These are phyloP conservation scores for Rotaria macrura DNA, from an alignment of 2,888 invertebrate species.

Conservation along the genomic window DNA sequence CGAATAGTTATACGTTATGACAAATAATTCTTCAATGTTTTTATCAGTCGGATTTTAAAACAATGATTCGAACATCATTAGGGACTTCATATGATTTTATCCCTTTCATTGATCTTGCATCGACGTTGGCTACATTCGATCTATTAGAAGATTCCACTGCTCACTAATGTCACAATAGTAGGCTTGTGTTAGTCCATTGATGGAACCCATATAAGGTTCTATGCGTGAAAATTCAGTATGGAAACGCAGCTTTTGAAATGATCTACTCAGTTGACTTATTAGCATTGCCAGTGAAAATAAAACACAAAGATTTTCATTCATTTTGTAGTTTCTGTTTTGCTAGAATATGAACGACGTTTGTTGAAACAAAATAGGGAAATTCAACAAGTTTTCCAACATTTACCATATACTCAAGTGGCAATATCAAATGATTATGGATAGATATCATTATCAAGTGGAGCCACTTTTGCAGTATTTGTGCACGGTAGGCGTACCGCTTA, in stretches of 20 bases:
- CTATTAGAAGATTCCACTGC: conserved; percentile 65
- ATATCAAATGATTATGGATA: conserved; percentile 60
- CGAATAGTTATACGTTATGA: background rate
- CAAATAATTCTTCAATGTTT: background rate
- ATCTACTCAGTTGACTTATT: conserved; percentile 60
- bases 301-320: background rate
- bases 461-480: conserved; percentile 65
- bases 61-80: conserved; percentile 58
- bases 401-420: conserved; percentile 51
- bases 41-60: conserved; percentile 39
- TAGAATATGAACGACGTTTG: conserved; percentile 36
- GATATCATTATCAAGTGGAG: conserved; percentile 66
- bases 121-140: conserved; percentile 64
- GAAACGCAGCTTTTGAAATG: conserved; percentile 60
- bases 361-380: background rate
- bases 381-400: background rate
- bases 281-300: conserved; percentile 57
- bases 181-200: conserved; percentile 67
- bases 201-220: conserved; percentile 69
- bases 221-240: conserved; percentile 59
- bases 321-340: background rate
- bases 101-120: conserved; percentile 62
- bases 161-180: conserved; percentile 67
- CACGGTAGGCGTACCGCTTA: conserved; percentile 66
- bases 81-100: conserved; percentile 66